Base-by-base conservation (phyloP, 2,888 invertebrate genomes). In the Drosophila greeni region DNA sequence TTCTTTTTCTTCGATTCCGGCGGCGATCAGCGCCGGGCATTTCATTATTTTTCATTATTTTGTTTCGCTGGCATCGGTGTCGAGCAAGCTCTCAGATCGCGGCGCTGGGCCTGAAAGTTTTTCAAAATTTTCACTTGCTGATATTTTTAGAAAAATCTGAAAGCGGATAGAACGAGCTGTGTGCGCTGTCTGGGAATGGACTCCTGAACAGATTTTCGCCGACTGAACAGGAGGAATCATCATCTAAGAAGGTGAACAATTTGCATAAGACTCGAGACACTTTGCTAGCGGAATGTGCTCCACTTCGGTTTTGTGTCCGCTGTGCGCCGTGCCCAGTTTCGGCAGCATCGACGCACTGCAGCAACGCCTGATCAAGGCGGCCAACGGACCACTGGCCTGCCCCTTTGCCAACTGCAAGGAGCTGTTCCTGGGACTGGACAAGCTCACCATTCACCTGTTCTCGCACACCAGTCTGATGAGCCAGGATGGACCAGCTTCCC, bases 361-460 rank as follows among this genome's bases (percentile, higher is more conserved):
- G 85, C 91, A 93, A 61, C 92, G 93, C 75, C 90, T 95, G 55
- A 93, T 95, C 67, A 92, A 91, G 82, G 94, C 94, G 39, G 94
- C 95, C 16, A 94, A 94, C 48, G 92, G 94, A 68, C 93, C 92
- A 69, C 89, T 95, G 74, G 86, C 91, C 55, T 95, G 95, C 86
- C 95, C 95, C 14, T 92, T 95, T 66, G 76, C 78, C 5, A 57
- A 77, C 47, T 95, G 95, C 86, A 91, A 92, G 81, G 94, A 95
- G 82, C 90, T 92, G 75, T 90, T 95, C 20, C 89, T 92, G 70
- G 95, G 95, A 1, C 90, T 95, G 72, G 95, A 95, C 87, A 95
- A 95, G 89, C 90, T 95, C 52, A 95, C 95, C 1, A 94, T 95
- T 83, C 95, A 95, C 88, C 90, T 95, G 72, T 95, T 95, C 84